Evolutionary conservation across 2,888 invertebrate species (phyloP).

Genomic region (Zele albiditarsus): DNA sequence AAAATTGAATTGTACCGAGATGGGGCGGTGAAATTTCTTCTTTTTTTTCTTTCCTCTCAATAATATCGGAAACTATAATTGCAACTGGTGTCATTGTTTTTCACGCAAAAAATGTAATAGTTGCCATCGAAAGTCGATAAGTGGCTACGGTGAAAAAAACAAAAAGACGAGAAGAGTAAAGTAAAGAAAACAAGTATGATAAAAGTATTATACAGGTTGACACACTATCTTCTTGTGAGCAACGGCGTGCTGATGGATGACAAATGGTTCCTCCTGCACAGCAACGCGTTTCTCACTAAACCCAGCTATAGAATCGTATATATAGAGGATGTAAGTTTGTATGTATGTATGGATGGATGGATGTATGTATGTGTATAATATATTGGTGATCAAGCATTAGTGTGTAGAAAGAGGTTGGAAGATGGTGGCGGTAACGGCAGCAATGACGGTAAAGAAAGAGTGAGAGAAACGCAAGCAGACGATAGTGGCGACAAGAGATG

Average conservation of each 20-base stretch:
- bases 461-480: conserved; percentile 58
- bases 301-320: conserved; percentile 64
- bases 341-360: conserved; percentile 73
- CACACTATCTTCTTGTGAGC: conserved; percentile 58
- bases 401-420: neutral
- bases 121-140: conserved; percentile 1
- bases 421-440: neutral
- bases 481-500: conserved; percentile 71
- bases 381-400: neutral
- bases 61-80: too few relatives aligned
- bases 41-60: too few relatives aligned
- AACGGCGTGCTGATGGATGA: conserved; percentile 68
- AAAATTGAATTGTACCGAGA: neutral
- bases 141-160: conserved; percentile 18
- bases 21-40: neutral
- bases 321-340: conserved; percentile 22
- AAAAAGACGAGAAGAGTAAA: conserved; percentile 31
- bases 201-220: conserved; percentile 52
- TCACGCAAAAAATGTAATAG: conserved; percentile 11
- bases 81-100: too few relatives aligned
- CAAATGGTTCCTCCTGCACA: conserved; percentile 74
- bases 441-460: neutral
- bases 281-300: conserved; percentile 73
- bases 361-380: neutral
- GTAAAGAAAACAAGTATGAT: conserved; percentile 53